Base-by-base conservation (phyloP, 1,140 invertebrate genomes). In the Globodera ellingtonae region DNA sequence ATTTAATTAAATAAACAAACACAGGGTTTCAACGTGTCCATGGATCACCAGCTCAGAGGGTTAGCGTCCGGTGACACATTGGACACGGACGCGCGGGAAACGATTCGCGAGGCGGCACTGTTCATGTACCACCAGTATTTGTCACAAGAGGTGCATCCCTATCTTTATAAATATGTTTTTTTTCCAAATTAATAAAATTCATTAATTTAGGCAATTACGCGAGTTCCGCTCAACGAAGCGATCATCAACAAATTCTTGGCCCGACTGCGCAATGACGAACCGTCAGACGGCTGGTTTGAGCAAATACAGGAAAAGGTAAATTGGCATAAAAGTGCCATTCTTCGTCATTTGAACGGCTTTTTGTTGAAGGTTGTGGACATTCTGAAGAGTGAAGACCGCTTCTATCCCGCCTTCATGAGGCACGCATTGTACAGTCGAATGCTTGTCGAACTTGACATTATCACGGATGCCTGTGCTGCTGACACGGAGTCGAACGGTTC, bases 71-170 rank as follows among this genome's bases (percentile, higher is more conserved):
- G 84, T 50, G 85, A 90, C 69, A 79, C 77, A 18, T 74, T 74
- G 46, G 87, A 89, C 62, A 62, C 66, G 9, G 87, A 89, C 62
- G 84, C 84, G 10, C 82, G 87, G 59, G 92, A 94, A 84, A 93
- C 92, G 83, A 90, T 94, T 56, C 92, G 93, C 74, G 93, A 93
- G 85, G 93, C 94, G 18, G 94, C 94, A 21, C 89, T 91, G 15
- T 94, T 93, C 86, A 94, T 95, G 78, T 94, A 93, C 89, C 93
- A 95, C 75, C 93, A 94, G 84, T 95, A 95, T 90, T 90, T 95
- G 5, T 93, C 93, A 69, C 93, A 94, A 78, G 94, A 94, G 90
- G 92, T 92, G 13, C 13, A 62, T 18, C 15, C 10, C 35, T 35
- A 2, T 35, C 35, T 35, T 1, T 35, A 35, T 35, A 79, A 79